These are phyloP conservation scores for Fragum sueziense DNA, from an alignment of 2,888 invertebrate genomes.

Conservation along the genomic window DNA sequence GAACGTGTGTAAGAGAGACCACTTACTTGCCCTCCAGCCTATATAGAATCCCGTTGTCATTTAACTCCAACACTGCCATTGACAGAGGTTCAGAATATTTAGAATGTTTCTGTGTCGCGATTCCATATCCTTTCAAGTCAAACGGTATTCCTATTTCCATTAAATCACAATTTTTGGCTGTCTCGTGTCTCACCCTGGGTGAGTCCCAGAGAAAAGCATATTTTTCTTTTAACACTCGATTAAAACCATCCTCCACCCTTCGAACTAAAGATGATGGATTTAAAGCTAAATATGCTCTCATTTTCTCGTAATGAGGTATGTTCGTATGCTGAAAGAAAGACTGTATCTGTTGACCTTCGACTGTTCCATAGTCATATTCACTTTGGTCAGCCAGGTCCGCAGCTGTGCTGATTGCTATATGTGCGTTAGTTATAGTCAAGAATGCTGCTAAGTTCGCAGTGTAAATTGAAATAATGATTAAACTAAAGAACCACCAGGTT, in stretches of 20 bases:
- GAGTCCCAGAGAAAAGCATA: constrained; percentile 81
- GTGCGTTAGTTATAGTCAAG: constrained; percentile 75
- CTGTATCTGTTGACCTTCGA: constrained; percentile 75
- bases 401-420: constrained; percentile 70
- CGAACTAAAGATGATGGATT: constrained; percentile 70
- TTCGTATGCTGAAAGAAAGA: constrained; percentile 76
- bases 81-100: constrained; percentile 73
- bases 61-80: constrained; percentile 71
- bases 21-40: constrained; percentile 77
- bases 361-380: constrained; percentile 77
- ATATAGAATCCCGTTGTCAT: constrained; percentile 74
- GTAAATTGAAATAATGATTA: constrained; percentile 77
- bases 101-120: constrained; percentile 72
- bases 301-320: constrained; percentile 73
- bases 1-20: not conserved
- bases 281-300: constrained; percentile 75
- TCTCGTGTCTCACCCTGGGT: constrained; percentile 74
- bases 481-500: constrained; percentile 78
- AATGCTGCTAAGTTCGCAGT: constrained; percentile 79
- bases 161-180: constrained; percentile 73
- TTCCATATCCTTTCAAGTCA: constrained; percentile 78
- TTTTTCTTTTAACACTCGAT: constrained; percentile 68
- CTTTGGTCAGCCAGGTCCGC: constrained; percentile 74
- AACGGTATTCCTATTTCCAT: constrained; percentile 78
- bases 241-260: constrained; percentile 72